phyloP scores from a whole-genome alignment of 2,888 invertebrate species.

The Sphecodes monilicornis region DNA sequence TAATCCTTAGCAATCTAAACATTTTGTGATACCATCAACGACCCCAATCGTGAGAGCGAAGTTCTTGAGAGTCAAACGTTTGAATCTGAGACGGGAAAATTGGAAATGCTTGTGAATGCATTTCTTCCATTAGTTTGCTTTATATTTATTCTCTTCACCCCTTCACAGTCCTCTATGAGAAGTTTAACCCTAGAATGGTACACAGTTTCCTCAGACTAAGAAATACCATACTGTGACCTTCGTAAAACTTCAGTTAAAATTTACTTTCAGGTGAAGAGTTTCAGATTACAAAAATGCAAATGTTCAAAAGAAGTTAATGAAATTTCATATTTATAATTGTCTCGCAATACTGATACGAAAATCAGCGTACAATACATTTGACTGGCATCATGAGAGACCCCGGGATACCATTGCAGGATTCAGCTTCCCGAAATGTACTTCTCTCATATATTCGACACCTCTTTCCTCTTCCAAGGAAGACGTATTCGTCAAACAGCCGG shows the following conservation, averaged over 20 bases:
- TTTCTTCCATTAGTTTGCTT: not conserved
- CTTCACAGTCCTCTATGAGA: not conserved
- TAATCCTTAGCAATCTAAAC: slow-evolving; percentile 5
- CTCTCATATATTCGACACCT: not conserved
- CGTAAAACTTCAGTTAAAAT: not conserved
- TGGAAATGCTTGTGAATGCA: not conserved
- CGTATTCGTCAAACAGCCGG: not conserved
- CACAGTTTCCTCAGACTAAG: not conserved
- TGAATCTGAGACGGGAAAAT: not conserved
- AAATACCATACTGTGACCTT: not conserved
- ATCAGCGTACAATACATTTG: too few relatives aligned
- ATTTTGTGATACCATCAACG: not conserved
- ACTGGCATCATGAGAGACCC: not conserved
- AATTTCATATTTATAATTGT: too few relatives aligned
- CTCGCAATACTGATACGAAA: too few relatives aligned
- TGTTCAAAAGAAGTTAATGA: not conserved
- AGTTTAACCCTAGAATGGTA: not conserved
- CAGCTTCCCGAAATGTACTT: not conserved
- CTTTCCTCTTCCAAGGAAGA: not conserved
- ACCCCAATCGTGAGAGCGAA: not conserved
- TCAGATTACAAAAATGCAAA: not conserved
- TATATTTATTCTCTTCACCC: not conserved
- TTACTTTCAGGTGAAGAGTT: not conserved
- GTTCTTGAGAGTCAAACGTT: not conserved
- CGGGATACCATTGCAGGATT: not conserved